These are phyloP conservation scores for Tenthredo mesomela DNA, from an alignment of 2,888 invertebrate species.

Conservation along the genomic window DNA sequence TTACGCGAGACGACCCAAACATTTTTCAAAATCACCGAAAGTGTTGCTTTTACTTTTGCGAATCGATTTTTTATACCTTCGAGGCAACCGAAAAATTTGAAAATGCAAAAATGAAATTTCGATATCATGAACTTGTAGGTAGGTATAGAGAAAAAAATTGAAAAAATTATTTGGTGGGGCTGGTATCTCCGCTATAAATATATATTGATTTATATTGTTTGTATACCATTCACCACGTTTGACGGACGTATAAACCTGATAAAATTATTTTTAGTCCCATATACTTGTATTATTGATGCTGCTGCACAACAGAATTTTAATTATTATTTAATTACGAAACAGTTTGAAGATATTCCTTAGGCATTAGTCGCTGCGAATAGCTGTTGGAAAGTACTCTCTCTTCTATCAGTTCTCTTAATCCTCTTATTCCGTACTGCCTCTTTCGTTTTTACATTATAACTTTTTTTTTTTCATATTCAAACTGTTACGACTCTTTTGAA, in stretches of 20 bases:
- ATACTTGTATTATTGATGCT: not conserved
- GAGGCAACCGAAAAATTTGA: not conserved
- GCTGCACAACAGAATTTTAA: slow-evolving; percentile 16
- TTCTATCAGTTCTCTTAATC: not conserved
- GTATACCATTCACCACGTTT: not conserved
- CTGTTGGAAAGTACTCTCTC: slow-evolving; percentile 31
- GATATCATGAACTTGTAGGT: not conserved
- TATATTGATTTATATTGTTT: not conserved
- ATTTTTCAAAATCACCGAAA: not conserved
- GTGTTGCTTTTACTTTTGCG: not conserved
- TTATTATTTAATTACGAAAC: slow-evolving; percentile 15
- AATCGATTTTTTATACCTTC: not conserved
- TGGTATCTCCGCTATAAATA: slow-evolving; percentile 50
- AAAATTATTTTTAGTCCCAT: slow-evolving; percentile 24
- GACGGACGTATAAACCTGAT: slow-evolving; percentile 7
- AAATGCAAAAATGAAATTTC: not conserved
- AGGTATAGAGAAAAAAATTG: not conserved
- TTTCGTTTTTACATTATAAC: not conserved
- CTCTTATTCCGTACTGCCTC: not conserved
- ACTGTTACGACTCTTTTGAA: not conserved
- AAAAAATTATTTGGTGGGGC: slow-evolving; percentile 42
- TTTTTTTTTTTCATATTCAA: not conserved
- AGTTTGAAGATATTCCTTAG: not conserved
- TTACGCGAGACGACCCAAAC: not conserved
- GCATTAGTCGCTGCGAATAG: slow-evolving; percentile 29